A percentile compares a stretch with the other conserved stretches of the same genome.
Evolutionary conservation across 2,888 invertebrate genomes (phyloP).

Genomic region (Polietes domitor): DNA sequence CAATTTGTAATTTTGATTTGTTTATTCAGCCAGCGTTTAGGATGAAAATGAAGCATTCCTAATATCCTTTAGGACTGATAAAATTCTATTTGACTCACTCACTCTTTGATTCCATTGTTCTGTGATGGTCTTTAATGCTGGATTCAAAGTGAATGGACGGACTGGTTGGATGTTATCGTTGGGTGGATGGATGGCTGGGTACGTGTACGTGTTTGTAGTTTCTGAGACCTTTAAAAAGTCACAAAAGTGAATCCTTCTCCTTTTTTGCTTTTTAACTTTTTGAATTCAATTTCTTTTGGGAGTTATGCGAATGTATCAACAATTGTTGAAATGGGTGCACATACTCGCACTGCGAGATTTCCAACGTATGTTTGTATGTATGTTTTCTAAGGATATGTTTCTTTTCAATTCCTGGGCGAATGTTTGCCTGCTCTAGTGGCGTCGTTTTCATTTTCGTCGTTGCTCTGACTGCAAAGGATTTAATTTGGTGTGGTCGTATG

Average conservation of each 20-base stretch:
- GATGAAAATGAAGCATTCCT: slow-evolving; percentile 18
- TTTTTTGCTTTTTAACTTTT: slow-evolving; percentile 78
- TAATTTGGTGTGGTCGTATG: slow-evolving; percentile 73
- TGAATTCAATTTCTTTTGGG: slow-evolving; percentile 68
- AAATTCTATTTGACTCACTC: slow-evolving; percentile 63
- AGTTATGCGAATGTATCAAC: slow-evolving; percentile 40
- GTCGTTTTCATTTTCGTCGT: slow-evolving; percentile 49
- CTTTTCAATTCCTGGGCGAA: slow-evolving; percentile 18
- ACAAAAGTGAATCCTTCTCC: slow-evolving; percentile 74
- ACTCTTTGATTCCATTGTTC: slow-evolving; percentile 52
- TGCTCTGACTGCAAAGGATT: slow-evolving; percentile 63
- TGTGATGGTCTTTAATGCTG: slow-evolving; percentile 49
- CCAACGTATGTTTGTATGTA: slow-evolving; percentile 63
- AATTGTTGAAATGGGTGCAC: slow-evolving; percentile 37
- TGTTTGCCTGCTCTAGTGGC: slow-evolving; percentile 9
- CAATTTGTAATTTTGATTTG: slow-evolving; percentile 43
- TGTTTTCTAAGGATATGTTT: slow-evolving; percentile 26
- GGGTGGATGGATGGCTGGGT: slow-evolving; percentile 23
- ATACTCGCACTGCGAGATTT: no score
- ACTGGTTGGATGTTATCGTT: slow-evolving; percentile 9
- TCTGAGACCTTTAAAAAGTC: slow-evolving; percentile 74
- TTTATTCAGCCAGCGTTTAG: slow-evolving; percentile 63
- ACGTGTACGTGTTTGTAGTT: slow-evolving; percentile 42
- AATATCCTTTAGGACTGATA: slow-evolving; percentile 65
- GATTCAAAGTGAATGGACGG: slow-evolving; percentile 24